Base-by-base conservation (phyloP, 2,797 vertebrate species). In the Tauraco hartlaubi region DNA sequence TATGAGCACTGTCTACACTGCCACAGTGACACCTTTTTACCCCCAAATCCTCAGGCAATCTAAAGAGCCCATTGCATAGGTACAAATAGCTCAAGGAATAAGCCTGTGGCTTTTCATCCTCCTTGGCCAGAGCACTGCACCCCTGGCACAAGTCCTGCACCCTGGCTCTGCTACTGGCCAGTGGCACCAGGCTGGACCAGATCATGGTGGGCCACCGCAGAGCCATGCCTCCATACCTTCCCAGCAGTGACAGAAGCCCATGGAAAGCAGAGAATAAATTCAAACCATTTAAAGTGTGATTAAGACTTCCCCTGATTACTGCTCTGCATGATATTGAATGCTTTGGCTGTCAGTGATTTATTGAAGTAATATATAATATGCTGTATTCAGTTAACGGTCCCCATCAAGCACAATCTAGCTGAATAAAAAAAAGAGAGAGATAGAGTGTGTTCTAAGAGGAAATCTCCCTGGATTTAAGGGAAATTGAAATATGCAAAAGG, bases 251-350 rank as follows among this genome's bases (percentile, higher is more conserved):
- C 88, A 81, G 85, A 35, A 90, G 73, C 77, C 76, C 1, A 0
- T 76, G 67, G 73, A 94, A 95, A 94, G 58, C 91, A 88, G 63
- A 92, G 44, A 82, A 96, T 94, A 95, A 96, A 96, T 95, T 84
- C 92, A 94, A 90, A 86, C 91, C 83, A 90, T 95, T 94, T 96
- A 94, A 96, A 95, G 82, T 66, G 92, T 94, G 95, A 96, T 95
- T 95, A 96, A 94, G 95, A 95, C 96, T 96, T 88, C 58, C 90
- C 91, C 90, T 94, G 96, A 96, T 95, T 96, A 96, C 91, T 78
- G 73, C 94, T 90, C 73, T 79, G 62, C 92, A 84, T 95, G 91
- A 69, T 96, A 94, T 95, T 92, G 96, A 95, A 94, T 90, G 88
- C 76, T 95, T 92, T 2, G 7, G 79, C 74, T 88, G 85, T 19